Base-by-base conservation (phyloP, 1,140 invertebrate genomes). In the Pseudomyrmex cubaensis region DNA sequence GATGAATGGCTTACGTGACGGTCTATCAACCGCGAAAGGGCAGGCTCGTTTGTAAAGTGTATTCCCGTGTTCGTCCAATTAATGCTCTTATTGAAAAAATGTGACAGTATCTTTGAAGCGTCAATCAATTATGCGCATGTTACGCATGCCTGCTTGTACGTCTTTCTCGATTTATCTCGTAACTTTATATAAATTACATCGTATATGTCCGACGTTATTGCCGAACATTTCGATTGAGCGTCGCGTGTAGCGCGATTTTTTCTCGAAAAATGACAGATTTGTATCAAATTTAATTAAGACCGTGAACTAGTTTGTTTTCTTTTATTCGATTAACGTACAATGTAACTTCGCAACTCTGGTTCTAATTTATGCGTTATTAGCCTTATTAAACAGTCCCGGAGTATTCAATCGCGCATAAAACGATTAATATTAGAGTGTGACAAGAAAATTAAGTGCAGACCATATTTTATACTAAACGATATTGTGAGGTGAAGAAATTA, bases 1-100 rank as follows among this genome's bases (percentile, higher is more conserved):
- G 76, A 80, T 80, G 25, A 59, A 80, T 80, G 76, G 15, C 22
- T n/a, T 54, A 22, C n/a, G 4, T 80, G 54, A 72, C 56, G 22
- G 12, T 59, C 22, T 25, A 50, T 59, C 76, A 46, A n/a, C 20
- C 44, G 15, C 46, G 22, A 80, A 80, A 80, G 66, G 66, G 12
- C 15, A 70, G 22, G 1, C 44, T 72, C 56, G 54, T 70, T 57
- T 78, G 22, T 48, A 77, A 67, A 77, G 50, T 67, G 25, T 56
- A 70, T 78, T 78, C 15, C 12, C 35, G 52, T 25, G 52, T 57
- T 78, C 15, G 64, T 25, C 54, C 48, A 80, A 80, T 80, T 70
- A 80, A 50, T 59, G 46, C n/a, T 13, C n/a, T 0, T 7, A 70
- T 70, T 10, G 50, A 35, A 80, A 69, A 80, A 61, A 56, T 77